These are phyloP conservation scores for Anthonomus grandis DNA, from an alignment of 1,140 invertebrate genomes.

Conservation along the genomic window DNA sequence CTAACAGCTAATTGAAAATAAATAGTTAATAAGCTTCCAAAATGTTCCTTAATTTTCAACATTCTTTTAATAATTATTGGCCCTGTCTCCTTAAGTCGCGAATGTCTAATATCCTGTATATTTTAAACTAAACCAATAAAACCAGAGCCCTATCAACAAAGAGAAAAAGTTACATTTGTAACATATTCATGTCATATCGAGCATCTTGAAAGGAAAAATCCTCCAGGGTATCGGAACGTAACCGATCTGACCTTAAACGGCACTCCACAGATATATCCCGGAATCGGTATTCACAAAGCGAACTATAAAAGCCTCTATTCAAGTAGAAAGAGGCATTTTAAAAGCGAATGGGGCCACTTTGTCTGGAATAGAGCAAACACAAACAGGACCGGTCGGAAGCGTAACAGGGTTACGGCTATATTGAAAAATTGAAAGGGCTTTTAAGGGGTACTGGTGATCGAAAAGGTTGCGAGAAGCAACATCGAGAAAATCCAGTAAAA, in stretches of 20 bases:
- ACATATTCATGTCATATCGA: no score
- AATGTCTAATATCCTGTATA: no score
- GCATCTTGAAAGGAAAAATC: no score
- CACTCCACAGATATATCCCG: slow-evolving; percentile 4
- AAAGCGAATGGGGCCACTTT: slow-evolving; percentile 24
- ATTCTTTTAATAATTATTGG: no score
- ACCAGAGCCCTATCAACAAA: no score
- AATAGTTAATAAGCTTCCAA: no score
- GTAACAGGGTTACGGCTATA: slow-evolving; percentile 24
- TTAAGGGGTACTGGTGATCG: no score
- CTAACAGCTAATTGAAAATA: no score
- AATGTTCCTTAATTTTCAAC: no score
- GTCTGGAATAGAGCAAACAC: slow-evolving; percentile 20
- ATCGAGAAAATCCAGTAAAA: slow-evolving; percentile 38
- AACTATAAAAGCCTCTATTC: slow-evolving; percentile 21
- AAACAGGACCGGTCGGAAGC: slow-evolving; percentile 22
- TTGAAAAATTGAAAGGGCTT: slow-evolving; percentile 43
- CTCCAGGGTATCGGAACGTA: slow-evolving; percentile 4
- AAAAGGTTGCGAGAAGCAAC: slow-evolving; percentile 33
- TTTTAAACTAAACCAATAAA: no score
- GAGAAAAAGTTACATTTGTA: no score
- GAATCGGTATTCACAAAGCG: slow-evolving; percentile 18
- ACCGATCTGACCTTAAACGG: slow-evolving; percentile 14
- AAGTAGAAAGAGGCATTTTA: slow-evolving; percentile 24
- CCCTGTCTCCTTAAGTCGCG: no score